Base-by-base conservation (phyloP, 2,113 vertebrate genomes). In the cat (Felis catus) region DNA sequence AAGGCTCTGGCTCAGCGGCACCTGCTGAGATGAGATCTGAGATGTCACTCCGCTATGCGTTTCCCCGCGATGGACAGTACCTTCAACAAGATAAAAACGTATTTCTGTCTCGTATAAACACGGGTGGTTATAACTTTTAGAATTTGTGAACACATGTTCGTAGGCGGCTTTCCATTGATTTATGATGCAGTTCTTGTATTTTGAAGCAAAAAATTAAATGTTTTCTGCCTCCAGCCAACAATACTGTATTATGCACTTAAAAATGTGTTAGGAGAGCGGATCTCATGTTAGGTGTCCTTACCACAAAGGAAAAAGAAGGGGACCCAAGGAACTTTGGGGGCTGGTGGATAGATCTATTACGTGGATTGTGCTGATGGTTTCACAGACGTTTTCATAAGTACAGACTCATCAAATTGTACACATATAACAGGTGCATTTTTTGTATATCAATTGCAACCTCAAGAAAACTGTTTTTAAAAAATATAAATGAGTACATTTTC, bases 121-220 rank as follows among this genome's bases (percentile, higher is more conserved):
- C 4, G 29, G 74, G n/a, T 0, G 23, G 15, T 41, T 74, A 66
- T 53, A 86, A 94, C 70, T 27, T 95, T 95, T 84, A 68, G 70
- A 65, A 89, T 89, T n/a, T 36, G 83, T 76, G 89, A 79, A 85
- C 90, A 92, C 55, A 39, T 87, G 80, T 41, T 84, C 95, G 81
- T 89, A 95, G 95, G 93, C 70, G 95, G 71, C 85, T 92, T 31
- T 13, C 68, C 78, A 90, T 87, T 90, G 96, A 97, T 91, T 97
- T 89, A 92, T 33, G 66, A 73, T 76, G 93, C 76, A 91, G 51
- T 90, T 90, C 82, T 89, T 89, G 76, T 76, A 94, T 78, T 91
- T 70, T n/a, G 70, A 79, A 91, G 97, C 85, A 80, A 94, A 97
- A 93, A 91, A 61, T 23, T 68, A 89, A 63, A 48, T 33, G 21